Evolutionary conservation across 2,113 vertebrate genomes (phyloP).

Genomic region (Henicopernis longicauda): DNA sequence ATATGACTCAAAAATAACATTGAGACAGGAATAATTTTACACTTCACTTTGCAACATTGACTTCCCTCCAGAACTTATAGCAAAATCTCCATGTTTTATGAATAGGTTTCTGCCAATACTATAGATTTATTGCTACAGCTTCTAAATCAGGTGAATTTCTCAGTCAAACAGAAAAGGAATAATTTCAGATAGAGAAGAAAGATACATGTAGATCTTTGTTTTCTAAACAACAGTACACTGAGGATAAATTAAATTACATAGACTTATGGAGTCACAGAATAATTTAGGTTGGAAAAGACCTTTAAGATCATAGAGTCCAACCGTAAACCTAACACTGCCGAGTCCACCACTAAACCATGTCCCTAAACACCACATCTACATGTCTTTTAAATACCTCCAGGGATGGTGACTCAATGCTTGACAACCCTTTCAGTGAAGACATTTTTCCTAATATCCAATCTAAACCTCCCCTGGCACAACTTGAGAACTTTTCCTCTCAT

Average conservation of each 20-base stretch:
- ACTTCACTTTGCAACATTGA: constrained; percentile 70
- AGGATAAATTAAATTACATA: background rate
- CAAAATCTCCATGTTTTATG: constrained; percentile 52
- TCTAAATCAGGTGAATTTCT: constrained; percentile 59
- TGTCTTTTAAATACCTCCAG: background rate
- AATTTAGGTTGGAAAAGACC: background rate
- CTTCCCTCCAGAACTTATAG: constrained; percentile 61
- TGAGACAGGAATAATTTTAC: constrained; percentile 75
- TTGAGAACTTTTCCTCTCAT: background rate
- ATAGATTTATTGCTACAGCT: constrained; percentile 54
- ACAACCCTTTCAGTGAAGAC: background rate
- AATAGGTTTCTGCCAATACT: constrained; percentile 62
- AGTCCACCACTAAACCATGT: background rate
- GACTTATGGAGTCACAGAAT: background rate
- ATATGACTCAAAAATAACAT: constrained; percentile 76
- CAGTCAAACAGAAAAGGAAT: constrained; percentile 49
- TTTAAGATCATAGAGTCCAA: background rate
- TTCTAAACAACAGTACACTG: background rate
- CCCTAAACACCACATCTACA: background rate
- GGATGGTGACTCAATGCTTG: background rate
- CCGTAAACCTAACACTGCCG: background rate
- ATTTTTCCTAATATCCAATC: background rate
- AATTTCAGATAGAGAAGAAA: background rate
- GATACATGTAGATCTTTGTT: background rate
- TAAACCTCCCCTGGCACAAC: background rate